phyloP scores from a whole-genome alignment of 2,113 vertebrate genomes.

The Lamprologus sp. region DNA sequence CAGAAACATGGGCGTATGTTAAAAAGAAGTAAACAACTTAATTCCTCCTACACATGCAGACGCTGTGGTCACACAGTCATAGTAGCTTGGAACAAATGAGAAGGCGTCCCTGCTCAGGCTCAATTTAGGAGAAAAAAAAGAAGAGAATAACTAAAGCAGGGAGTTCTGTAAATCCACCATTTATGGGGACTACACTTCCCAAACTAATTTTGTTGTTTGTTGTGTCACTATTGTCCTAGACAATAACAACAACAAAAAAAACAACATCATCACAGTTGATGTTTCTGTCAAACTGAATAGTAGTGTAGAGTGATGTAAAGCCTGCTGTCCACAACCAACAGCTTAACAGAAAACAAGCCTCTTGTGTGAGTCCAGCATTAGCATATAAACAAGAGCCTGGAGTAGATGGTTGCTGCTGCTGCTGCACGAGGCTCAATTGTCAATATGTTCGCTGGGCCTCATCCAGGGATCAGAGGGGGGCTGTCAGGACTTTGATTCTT shows the following conservation, averaged over 20 bases:
- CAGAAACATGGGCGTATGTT: neutral
- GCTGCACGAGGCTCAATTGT: slow-evolving; percentile 21
- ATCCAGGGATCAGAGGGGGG: slow-evolving; percentile 48
- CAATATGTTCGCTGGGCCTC: slow-evolving; percentile 55
- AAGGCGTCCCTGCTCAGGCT: slow-evolving; percentile 27
- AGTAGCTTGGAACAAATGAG: slow-evolving; percentile 16
- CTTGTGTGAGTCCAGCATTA: slow-evolving; percentile 28
- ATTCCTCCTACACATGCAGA: neutral
- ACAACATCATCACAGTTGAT: neutral
- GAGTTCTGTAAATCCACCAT: slow-evolving; percentile 18
- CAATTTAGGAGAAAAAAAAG: neutral
- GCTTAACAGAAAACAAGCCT: neutral
- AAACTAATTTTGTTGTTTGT: neutral
- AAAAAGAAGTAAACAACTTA: neutral
- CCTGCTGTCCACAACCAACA: neutral
- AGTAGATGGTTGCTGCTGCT: neutral
- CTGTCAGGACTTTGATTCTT: slow-evolving; percentile 51
- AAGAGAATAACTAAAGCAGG: slow-evolving; percentile 17
- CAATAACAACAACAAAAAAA: neutral
- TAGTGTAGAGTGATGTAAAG: neutral
- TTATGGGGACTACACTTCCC: slow-evolving; percentile 9
- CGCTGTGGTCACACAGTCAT: neutral
- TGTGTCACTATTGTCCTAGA: neutral
- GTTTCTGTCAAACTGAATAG: neutral
- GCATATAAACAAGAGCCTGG: slow-evolving; percentile 48